phyloP scores from a whole-genome alignment of 2,113 vertebrate genomes.

The Catagonus wagneri region DNA sequence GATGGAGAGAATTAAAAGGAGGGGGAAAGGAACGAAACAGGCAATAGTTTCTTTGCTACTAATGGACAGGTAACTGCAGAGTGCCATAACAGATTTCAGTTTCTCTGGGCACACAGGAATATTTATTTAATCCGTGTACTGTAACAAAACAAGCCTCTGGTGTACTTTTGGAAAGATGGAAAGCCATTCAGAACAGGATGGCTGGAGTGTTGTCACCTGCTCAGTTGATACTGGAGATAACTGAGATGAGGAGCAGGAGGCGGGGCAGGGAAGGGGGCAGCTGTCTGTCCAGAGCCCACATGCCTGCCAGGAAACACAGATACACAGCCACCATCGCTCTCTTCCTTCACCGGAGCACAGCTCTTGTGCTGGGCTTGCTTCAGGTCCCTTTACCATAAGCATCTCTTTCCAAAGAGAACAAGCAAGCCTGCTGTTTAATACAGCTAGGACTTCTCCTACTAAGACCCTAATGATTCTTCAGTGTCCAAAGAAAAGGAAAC shows the following conservation, averaged over 20 bases:
- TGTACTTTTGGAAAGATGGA: conserved; percentile 81
- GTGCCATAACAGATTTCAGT: conserved; percentile 79
- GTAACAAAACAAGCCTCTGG: conserved; percentile 86
- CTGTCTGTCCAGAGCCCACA: not conserved
- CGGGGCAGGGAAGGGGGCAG: not conserved
- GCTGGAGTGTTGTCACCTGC: conserved; percentile 84
- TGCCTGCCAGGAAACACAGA: conserved; percentile 52
- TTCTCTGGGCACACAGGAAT: conserved; percentile 85
- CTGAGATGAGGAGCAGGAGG: not conserved
- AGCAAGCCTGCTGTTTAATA: not conserved
- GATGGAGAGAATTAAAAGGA: conserved; percentile 64
- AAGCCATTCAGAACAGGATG: conserved; percentile 77
- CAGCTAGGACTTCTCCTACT: not conserved
- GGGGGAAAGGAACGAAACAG: not conserved
- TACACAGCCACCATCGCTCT: not conserved
- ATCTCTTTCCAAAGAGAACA: conserved; percentile 47
- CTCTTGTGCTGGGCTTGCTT: not conserved
- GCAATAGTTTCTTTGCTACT: conserved; percentile 74
- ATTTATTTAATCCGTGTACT: conserved; percentile 88
- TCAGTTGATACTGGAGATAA: conserved; percentile 67
- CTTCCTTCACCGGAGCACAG: not conserved
- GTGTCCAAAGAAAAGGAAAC: not conserved
- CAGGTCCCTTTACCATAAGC: not conserved
- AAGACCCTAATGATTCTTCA: conserved; percentile 40
- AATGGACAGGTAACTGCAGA: conserved; percentile 83